phyloP scores from a whole-genome alignment of 2,113 vertebrate species.

The Micromys minutus region DNA sequence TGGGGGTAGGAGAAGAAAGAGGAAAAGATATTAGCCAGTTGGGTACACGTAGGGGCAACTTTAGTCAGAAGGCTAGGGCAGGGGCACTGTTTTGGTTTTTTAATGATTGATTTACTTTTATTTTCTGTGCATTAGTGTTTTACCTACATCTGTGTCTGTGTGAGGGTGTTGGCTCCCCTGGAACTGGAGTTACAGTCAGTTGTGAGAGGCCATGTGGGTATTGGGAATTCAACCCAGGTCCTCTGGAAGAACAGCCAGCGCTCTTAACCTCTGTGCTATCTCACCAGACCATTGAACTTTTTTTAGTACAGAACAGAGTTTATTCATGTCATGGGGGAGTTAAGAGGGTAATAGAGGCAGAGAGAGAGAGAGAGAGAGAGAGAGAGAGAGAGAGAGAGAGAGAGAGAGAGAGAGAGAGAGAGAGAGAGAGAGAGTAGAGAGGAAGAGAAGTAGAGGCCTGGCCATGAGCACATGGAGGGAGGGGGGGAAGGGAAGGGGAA shows the following conservation, averaged over 20 bases:
- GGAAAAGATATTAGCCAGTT: background rate
- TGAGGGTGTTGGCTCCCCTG: background rate
- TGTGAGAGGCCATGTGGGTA: background rate
- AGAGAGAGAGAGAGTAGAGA: no score
- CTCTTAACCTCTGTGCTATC: background rate
- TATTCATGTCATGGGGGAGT: no score
- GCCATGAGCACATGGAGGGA: no score
- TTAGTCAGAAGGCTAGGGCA: background rate
- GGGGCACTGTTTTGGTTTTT: background rate
- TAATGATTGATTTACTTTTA: background rate
- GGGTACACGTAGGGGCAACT: no score
- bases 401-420: no score
- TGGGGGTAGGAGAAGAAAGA: background rate
- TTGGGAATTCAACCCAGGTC: background rate
- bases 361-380: no score
- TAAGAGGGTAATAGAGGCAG: no score
- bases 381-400: no score
- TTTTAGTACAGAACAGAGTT: no score
- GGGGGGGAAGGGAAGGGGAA: no score
- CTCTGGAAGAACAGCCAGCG: background rate
- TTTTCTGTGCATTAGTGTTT: background rate
- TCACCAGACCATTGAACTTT: background rate
- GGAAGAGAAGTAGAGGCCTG: no score
- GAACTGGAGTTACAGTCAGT: background rate
- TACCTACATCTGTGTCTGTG: background rate